Evolutionary conservation across 2,113 vertebrate species (phyloP), one percentile per base, ranked within the genome.

Genomic region (Cacatua alba): DNA sequence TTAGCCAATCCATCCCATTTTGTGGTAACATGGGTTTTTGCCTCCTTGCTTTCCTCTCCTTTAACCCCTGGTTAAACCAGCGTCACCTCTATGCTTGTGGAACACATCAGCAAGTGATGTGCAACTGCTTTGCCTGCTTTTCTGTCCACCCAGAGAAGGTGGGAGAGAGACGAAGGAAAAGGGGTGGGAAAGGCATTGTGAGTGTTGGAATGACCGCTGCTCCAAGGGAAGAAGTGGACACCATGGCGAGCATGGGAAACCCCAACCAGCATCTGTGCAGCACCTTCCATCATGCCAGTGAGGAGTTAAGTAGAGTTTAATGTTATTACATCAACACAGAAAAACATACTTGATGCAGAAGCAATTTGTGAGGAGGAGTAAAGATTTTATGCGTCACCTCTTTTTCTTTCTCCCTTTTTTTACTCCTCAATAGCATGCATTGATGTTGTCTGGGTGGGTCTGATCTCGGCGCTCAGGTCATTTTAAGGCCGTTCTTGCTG

Each of bases 1-100:
- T 72, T 97, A 96, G 90, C 96, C 97, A 49, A 97, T 97, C 86
- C 95, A 96, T 95, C 97, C 97, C 90, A 57, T 98, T 98, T 96
- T 90, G 37, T 96, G 95, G 97, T 97, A 97, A 98, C 94, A 33
- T 4, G 10, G 81, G 20, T 67, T 91, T 96, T 82, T 94, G 60
- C 85, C 97, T 98, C 91, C 94, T 93, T 94, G 80, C 94, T 97
- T 97, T 95, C 97, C 77, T 33, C 53, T 79, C 21, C 26, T 84
- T 67, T 65, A 85, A 57, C 10, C 28, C 44, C 46, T 59, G 21
- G 16, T 64, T 9, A 3, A 1, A 7, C n/a, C 5, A 13, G 13
- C 53, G 41, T 94, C 44, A 17, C 9, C 44, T 85, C 29, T n/a
- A 69, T 25, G 13, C 24, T 70, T 18, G 23, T 7, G 24, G 25